Base-by-base conservation (phyloP, 2,888 invertebrate species). In the Tipula unca region DNA sequence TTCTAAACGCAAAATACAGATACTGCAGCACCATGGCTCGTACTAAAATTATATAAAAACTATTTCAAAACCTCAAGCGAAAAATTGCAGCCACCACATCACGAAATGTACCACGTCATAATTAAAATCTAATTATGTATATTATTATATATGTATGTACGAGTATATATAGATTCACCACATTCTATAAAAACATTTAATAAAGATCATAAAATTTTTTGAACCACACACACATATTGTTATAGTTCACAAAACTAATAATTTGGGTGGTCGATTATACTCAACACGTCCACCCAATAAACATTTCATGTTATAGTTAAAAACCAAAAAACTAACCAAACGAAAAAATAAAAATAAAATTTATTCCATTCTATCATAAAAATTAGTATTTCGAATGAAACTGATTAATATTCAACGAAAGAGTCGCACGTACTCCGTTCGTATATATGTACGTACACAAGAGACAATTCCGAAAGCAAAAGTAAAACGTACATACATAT, bases 181-280 rank as follows among this genome's bases (percentile, higher is more conserved):
- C 69, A 69, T 69, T 69, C 25, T 69, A 10, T 25, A 69, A 10
- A 69, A 69, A 69, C 10, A 69, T 69, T 69, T 69, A 25, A 69
- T 6, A 69, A 69, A 69, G 69, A 69, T 69, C 69, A 69, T 69
- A 69, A 69, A 69, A 69, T 0, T 17, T n/a, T 25, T 20, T 69
- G 69, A 69, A 69, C 69, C 69, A 69, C 20, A 69, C 69, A 69
- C 25, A 13, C 25, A 17, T 54, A 69, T 25, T 69, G 20, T 69
- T 69, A 69, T 69, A 69, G 69, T 69, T 69, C 69, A 69, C 69
- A 69, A 69, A 69, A 69, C 69, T 69, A 69, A 69, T 69, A 69
- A 69, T 25, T 69, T 69, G 69, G 69, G 69, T 69, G 69, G 69
- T 69, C 69, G 69, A 25, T 10, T 69, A 8, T 25, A 25, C 69